Base-by-base conservation (phyloP, 2,113 vertebrate species). In the Bubo bubo region DNA sequence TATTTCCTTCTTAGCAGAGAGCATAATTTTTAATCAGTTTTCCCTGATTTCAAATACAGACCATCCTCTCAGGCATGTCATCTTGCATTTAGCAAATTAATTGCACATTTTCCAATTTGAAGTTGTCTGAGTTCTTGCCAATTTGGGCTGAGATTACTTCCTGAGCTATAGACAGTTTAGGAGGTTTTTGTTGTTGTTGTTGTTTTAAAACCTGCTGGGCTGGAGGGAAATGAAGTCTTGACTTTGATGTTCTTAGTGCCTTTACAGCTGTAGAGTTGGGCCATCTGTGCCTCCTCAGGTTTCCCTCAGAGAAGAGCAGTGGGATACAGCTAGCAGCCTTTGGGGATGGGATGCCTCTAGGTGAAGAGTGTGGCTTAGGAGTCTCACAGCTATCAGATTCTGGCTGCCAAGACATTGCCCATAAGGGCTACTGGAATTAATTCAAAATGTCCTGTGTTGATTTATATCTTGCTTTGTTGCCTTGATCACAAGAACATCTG, bases 141-240 rank as follows among this genome's bases (percentile, higher is more conserved):
- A 16, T 96, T 90, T 86, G 62, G 32, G 32, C 50, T 68, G 67
- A 91, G 55, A 62, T 79, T 86, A 71, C 32, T 97, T 94, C 91
- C 87, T 70, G 58, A 93, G 59, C 50, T 86, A 87, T 43, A 83
- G 91, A 83, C 71, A 93, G 37, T 86, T 97, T 43, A 90, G 89
- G 45, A 79, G 52, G 14, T 23, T 91, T 37, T 89, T 84, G 59
- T 93, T 89, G 26, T 72, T 83, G 73, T 81, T 92, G 74, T 60
- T 95, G 53, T 86, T 95, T 94, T 91, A 90, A 96, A 94, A 91
- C 84, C 71, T 76, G 77, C 80, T 89, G 70, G 93, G 84, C 71
- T 90, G 66, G 50, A 88, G 81, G 89, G 77, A 95, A 96, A 94
- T 83, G 32, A 93, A 94, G 34, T 76, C 73, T 94, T 96, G 77